These are phyloP conservation scores for Alloplasta piceator DNA, from an alignment of 2,888 invertebrate genomes.

Conservation along the genomic window DNA sequence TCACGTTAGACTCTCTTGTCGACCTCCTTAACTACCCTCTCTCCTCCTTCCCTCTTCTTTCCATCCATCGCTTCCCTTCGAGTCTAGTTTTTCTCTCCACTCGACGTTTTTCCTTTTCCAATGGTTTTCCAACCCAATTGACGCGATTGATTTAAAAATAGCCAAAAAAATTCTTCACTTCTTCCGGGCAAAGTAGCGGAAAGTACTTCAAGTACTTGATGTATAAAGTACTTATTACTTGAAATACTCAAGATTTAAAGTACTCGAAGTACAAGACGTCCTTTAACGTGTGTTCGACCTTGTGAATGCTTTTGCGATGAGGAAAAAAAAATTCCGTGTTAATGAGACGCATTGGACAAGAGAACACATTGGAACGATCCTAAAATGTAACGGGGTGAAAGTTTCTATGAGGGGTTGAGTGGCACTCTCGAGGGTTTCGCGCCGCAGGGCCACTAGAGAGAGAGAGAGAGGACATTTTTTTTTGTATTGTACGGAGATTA, in stretches of 20 bases:
- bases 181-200: too few species aligned
- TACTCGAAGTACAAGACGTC: too few species aligned
- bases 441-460: constrained; percentile 6
- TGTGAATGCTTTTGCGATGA: constrained; percentile 28
- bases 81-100: constrained; percentile 43
- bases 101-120: too few species aligned
- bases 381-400: constrained; percentile 26
- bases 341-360: constrained; percentile 38
- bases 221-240: too few species aligned
- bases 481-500: constrained; percentile 82
- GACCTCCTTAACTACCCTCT: constrained; percentile 22
- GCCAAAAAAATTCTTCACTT: too few species aligned
- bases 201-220: too few species aligned
- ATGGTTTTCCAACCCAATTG: too few species aligned
- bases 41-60: not conserved
- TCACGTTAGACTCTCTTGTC: constrained; percentile 16
- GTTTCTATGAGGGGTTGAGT: constrained; percentile 41
- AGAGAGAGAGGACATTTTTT: constrained; percentile 58
- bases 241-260: too few species aligned
- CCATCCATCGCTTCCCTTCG: constrained; percentile 12
- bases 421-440: constrained; percentile 34
- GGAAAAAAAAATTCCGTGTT: constrained; percentile 35
- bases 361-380: too few species aligned
- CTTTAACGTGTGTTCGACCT: too few species aligned
- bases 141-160: too few species aligned